A percentile compares a stretch with the other conserved stretches of the same genome.
phyloP scores from a whole-genome alignment of 2,113 vertebrate species.

The Trichomycterus rosablanca region DNA sequence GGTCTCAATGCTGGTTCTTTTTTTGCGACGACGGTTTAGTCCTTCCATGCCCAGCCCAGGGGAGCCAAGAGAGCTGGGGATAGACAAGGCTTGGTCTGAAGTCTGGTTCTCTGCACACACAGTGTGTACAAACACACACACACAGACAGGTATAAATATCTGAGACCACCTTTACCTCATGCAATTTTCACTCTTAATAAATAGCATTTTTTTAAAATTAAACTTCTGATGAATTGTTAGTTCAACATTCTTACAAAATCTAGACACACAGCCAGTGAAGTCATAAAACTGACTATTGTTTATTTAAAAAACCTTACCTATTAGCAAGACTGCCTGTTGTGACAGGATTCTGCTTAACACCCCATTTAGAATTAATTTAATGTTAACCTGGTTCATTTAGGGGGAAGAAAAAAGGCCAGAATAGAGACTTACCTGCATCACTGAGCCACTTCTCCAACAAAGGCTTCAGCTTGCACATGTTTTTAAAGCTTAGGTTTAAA shows the following conservation, averaged over 20 bases:
- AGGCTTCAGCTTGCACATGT: slow-evolving; percentile 99
- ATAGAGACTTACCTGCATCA: slow-evolving; percentile 86
- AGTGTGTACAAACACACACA: slow-evolving; percentile 55
- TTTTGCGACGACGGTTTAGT: slow-evolving; percentile 97
- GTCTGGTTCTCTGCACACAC: slow-evolving; percentile 91
- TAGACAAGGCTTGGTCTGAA: slow-evolving; percentile 91
- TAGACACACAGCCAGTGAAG: no score
- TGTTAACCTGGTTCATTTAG: slow-evolving; percentile 11
- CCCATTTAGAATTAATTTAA: slow-evolving; percentile 29
- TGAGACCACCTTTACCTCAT: slow-evolving; percentile 44
- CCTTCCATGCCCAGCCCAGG: slow-evolving; percentile 89
- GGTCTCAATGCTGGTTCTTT: slow-evolving; percentile 99
- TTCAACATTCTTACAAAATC: no score
- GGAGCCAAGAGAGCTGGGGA: slow-evolving; percentile 90
- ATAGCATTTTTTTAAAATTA: no score
- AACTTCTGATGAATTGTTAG: no score
- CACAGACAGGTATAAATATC: slow-evolving; percentile 71
- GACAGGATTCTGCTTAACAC: not conserved
- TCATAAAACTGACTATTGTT: no score
- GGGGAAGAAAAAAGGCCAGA: not conserved
- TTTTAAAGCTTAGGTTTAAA: slow-evolving; percentile 99
- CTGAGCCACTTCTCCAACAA: slow-evolving; percentile 99
- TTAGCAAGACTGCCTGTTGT: no score
- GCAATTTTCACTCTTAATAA: no score
- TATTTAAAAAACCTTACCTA: no score